A percentile compares a stretch with the other conserved stretches of the same genome.
Evolutionary conservation across 2,113 vertebrate genomes (phyloP).

Genomic region (Grantiella picta): DNA sequence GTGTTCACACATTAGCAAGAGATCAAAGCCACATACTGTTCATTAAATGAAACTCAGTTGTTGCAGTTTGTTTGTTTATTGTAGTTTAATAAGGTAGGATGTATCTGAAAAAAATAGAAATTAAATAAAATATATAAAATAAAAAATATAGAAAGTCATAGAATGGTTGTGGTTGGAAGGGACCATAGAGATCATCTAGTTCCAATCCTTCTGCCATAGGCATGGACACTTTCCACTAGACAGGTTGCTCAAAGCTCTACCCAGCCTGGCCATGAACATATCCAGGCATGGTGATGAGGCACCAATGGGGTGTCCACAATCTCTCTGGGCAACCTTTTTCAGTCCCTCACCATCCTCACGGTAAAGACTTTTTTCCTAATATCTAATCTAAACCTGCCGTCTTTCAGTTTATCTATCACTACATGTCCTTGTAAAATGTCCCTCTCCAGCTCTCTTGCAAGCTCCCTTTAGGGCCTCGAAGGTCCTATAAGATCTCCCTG

Average conservation of each 20-base stretch:
- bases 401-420: neutral
- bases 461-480: neutral
- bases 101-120: neutral
- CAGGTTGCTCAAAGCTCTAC: neutral
- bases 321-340: neutral
- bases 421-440: neutral
- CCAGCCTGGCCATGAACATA: neutral
- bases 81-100: neutral
- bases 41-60: neutral
- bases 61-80: neutral
- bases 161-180: neutral
- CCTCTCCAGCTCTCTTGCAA: neutral
- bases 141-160: neutral
- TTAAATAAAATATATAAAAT: neutral
- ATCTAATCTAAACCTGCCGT: neutral
- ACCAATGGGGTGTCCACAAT: neutral
- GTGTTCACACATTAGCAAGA: neutral
- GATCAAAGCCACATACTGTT: neutral
- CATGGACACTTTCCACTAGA: neutral
- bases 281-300: too few relatives aligned
- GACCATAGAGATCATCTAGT: neutral
- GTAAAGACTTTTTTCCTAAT: neutral
- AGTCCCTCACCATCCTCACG: neutral
- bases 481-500: neutral
- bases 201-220: neutral